Percentiles rank a stretch among this genome's conserved stretches.
These are phyloP conservation scores for Volucella zonaria DNA, from an alignment of 2,888 invertebrate species.

Conservation along the genomic window DNA sequence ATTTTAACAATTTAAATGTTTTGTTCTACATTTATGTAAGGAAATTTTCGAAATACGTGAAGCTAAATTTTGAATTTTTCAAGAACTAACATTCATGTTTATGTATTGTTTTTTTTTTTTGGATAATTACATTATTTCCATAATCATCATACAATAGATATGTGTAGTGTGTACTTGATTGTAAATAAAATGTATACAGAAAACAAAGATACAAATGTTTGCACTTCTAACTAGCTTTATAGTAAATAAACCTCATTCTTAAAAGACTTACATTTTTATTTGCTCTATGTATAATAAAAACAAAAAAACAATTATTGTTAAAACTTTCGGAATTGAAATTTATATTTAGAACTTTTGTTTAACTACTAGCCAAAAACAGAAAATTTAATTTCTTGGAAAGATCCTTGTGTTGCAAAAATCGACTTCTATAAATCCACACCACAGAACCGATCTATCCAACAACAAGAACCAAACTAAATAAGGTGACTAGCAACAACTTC, in stretches of 20 bases:
- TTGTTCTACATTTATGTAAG: no score
- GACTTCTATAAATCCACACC: constrained; percentile 47
- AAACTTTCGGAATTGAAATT: background rate
- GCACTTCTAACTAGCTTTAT: background rate
- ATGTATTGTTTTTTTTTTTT: no score
- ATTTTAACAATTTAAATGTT: no score
- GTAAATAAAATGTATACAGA: no score
- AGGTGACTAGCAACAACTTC: constrained; percentile 73
- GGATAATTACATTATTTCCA: no score
- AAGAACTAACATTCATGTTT: no score
- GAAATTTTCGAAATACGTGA: no score
- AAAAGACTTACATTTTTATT: constrained; percentile 42
- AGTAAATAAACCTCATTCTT: background rate
- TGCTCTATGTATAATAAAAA: constrained; percentile 25
- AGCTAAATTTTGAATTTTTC: no score
- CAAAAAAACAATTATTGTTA: background rate
- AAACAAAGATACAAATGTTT: background rate
- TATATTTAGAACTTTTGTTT: constrained; percentile 35
- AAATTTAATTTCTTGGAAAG: constrained; percentile 45
- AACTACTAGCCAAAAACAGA: constrained; percentile 8
- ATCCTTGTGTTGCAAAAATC: constrained; percentile 71
- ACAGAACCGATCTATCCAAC: constrained; percentile 82
- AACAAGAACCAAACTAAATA: constrained; percentile 82
- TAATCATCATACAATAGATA: no score
- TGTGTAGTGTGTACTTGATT: no score